Percentiles rank a stretch among this genome's conserved stretches.
These are phyloP conservation scores for Notamacropus eugenii DNA, from an alignment of 2,797 vertebrate species.

Conservation along the genomic window DNA sequence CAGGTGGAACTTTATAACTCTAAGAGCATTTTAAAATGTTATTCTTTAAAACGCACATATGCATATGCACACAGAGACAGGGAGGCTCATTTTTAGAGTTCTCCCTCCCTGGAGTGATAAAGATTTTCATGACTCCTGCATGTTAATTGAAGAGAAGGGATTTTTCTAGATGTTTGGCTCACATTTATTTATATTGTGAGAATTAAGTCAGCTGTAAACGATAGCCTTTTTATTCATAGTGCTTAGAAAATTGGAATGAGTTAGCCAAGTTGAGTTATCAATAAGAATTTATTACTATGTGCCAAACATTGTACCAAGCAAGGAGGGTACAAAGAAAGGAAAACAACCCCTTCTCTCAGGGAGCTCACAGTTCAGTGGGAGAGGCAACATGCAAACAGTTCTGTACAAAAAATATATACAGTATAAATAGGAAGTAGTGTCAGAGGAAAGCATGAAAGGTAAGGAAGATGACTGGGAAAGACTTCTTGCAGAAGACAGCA, in stretches of 20 bases:
- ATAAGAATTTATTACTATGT: constrained; percentile 32
- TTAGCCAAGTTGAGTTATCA: constrained; percentile 12
- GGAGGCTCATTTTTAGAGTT: constrained; percentile 22
- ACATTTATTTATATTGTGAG: not conserved
- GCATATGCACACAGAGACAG: not conserved
- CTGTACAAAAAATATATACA: not conserved
- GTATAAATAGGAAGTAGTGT: too few relatives aligned
- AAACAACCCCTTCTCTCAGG: not conserved
- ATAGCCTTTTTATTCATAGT: not conserved
- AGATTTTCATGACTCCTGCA: constrained; percentile 10
- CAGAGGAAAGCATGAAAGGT: too few relatives aligned
- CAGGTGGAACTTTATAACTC: not conserved
- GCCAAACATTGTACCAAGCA: constrained; percentile 25
- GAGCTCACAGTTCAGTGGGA: not conserved
- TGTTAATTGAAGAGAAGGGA: not conserved
- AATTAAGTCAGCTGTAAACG: constrained; percentile 37
- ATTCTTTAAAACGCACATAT: constrained; percentile 5
- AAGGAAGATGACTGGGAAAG: too few relatives aligned
- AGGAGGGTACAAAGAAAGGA: not conserved
- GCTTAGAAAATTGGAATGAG: constrained; percentile 63
- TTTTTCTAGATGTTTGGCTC: not conserved
- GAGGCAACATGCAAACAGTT: not conserved
- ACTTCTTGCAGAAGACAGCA: too few relatives aligned
- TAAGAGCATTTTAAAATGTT: not conserved
- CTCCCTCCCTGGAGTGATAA: constrained; percentile 26